Evolutionary conservation across 2,888 invertebrate species (phyloP).

Genomic region (Dicyrtomina minuta): DNA sequence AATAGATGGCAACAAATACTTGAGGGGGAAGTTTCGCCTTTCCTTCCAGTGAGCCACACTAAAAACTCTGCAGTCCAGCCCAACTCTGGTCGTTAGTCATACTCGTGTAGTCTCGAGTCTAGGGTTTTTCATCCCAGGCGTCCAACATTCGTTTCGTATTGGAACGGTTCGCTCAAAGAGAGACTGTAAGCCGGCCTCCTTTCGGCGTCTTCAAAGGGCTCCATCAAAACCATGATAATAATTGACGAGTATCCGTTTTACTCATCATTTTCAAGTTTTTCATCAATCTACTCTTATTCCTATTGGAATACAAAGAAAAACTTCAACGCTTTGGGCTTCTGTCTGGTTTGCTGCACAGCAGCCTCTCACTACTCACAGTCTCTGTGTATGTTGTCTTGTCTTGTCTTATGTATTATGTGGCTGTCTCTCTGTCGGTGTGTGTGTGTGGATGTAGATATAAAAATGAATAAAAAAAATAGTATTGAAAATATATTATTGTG

Average conservation of each 20-base stretch:
- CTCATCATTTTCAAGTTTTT: constrained; percentile 14
- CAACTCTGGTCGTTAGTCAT: too few species aligned
- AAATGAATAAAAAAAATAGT: not conserved
- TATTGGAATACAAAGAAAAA: not conserved
- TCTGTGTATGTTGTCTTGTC: too few species aligned
- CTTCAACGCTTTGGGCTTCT: constrained; percentile 7
- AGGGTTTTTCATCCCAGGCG: not conserved
- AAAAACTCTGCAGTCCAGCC: not conserved
- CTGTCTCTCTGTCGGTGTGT: not conserved
- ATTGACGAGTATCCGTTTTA: constrained; percentile 29
- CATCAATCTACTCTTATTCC: constrained; percentile 1
- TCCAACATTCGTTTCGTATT: not conserved
- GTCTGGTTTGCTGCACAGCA: not conserved
- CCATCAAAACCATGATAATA: constrained; percentile 17
- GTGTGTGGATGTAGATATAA: too few species aligned
- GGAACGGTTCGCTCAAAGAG: constrained; percentile 24
- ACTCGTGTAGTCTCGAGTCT: too few species aligned
- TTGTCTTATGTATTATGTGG: too few species aligned
- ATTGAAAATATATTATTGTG: constrained; percentile 7
- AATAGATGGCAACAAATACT: not conserved
- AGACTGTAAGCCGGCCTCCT: constrained; percentile 14
- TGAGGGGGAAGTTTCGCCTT: not conserved
- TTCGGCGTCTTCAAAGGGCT: constrained; percentile 24
- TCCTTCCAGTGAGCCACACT: not conserved
- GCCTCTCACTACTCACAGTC: too few species aligned